These are phyloP conservation scores for Liparis tanakae DNA, from an alignment of 2,797 vertebrate genomes.

Conservation along the genomic window DNA sequence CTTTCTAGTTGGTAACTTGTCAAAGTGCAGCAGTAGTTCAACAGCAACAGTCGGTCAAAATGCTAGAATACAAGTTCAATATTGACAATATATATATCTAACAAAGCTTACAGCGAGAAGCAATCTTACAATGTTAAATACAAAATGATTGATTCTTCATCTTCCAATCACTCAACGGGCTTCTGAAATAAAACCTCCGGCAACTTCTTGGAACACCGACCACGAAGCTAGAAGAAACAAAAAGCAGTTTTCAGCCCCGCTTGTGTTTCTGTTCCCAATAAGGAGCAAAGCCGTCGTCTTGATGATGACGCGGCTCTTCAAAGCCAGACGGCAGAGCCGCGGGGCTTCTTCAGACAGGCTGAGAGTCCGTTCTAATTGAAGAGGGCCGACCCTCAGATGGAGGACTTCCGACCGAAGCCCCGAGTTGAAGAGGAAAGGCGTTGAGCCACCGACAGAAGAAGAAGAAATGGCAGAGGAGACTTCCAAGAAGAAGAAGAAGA, in stretches of 20 bases:
- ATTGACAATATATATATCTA: neutral
- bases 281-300: slow-evolving; percentile 14
- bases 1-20: no score
- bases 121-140: no score
- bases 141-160: neutral
- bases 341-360: slow-evolving; percentile 37
- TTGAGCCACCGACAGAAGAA: no score
- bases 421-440: slow-evolving; percentile 34
- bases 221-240: neutral
- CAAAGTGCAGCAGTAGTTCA: neutral
- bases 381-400: slow-evolving; percentile 42
- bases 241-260: neutral
- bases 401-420: slow-evolving; percentile 36
- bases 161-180: neutral
- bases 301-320: slow-evolving; percentile 52
- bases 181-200: neutral
- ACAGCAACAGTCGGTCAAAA: neutral
- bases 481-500: no score
- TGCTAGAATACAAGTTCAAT: neutral
- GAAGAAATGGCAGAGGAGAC: no score
- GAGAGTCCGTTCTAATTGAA: slow-evolving; percentile 50
- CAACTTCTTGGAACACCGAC: neutral
- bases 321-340: slow-evolving; percentile 37
- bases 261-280: neutral
- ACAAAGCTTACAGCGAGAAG: no score